Evolutionary conservation across 2,797 vertebrate species (phyloP), one percentile per base, ranked within the genome.

Genomic region (Enteromius viviparus): DNA sequence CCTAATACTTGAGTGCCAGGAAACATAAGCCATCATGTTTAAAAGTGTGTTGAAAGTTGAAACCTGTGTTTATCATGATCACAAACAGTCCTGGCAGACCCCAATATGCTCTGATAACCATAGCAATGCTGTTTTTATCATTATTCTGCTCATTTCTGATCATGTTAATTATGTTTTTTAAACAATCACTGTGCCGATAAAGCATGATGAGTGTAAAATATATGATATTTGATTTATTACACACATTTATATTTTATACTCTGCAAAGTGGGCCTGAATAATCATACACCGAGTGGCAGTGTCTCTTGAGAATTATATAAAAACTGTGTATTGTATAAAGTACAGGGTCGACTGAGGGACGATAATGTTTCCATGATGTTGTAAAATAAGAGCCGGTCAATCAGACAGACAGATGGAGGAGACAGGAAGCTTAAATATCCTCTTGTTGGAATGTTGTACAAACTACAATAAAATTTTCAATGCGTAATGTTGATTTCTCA

Each of bases 381-480:
- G 88, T 40, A 72, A 82, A 89, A 85, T 42, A 85, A 90, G 80
- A 75, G 78, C 81, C 60, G 87, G 87, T 87, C 88, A 88, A 87
- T 90, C 88, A 80, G 89, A 86, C 88, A 86, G 83, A 80, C 62
- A 81, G 82, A 85, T n/a, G 17, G 29, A 64, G 60, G 21, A 85
- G 42, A 80, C 75, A 68, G 78, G 42, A 83, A 85, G 90, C 89
- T 89, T 78, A 90, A 90, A 89, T 76, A 85, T 89, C 89, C 88
- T 93, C 90, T 93, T 91, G 89, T 92, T 92, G 84, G 91, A 91
- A 92, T 94, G 91, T 87, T 94, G 92, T 94, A 94, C 91, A 91
- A 94, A 94, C 92, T 93, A 94, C 93, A 95, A 94, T 95, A 94
- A 95, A 94, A 90, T 91, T 91, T 93, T 91, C 90, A 92, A 90